These are phyloP conservation scores for Drosophila prolongata DNA, from an alignment of 2,888 invertebrate genomes.

Conservation along the genomic window DNA sequence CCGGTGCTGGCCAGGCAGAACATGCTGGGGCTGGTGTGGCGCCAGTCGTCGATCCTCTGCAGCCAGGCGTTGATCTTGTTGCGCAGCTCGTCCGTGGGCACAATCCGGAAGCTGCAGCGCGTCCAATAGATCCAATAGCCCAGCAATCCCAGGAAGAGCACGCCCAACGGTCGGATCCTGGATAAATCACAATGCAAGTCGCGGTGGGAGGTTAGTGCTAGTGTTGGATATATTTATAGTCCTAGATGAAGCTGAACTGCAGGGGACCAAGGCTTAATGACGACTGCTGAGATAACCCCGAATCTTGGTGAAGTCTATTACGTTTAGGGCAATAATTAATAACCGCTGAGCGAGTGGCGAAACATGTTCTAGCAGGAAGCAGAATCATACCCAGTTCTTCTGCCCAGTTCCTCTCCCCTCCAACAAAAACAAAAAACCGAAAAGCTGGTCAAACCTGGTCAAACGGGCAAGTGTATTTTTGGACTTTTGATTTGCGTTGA, in stretches of 20 bases:
- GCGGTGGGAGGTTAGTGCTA: neutral
- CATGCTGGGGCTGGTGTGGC: constrained; percentile 75
- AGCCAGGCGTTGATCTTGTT: constrained; percentile 58
- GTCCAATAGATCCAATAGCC: constrained; percentile 81
- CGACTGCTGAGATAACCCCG: constrained; percentile 44
- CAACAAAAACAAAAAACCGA: neutral
- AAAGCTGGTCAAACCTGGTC: constrained; percentile 47
- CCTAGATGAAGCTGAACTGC: constrained; percentile 31
- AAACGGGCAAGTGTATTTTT: constrained; percentile 9
- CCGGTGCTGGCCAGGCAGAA: constrained; percentile 74
- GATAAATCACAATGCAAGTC: constrained; percentile 26
- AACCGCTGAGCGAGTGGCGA: constrained; percentile 17
- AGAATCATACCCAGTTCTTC: constrained; percentile 22
- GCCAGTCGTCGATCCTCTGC: constrained; percentile 62
- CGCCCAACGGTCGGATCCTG: constrained; percentile 82
- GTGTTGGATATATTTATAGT: neutral
- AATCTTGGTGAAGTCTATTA: constrained; percentile 22
- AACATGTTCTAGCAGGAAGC: constrained; percentile 52
- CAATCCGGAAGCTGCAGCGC: constrained; percentile 75
- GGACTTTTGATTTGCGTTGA: constrained; percentile 15
- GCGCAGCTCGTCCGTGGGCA: constrained; percentile 78
- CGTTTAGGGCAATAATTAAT: constrained; percentile 45
- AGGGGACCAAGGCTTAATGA: constrained; percentile 25
- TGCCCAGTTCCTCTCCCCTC: neutral
- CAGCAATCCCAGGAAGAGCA: constrained; percentile 78